Evolutionary conservation across 2,113 vertebrate species (phyloP).

Genomic region (Puma concolor): DNA sequence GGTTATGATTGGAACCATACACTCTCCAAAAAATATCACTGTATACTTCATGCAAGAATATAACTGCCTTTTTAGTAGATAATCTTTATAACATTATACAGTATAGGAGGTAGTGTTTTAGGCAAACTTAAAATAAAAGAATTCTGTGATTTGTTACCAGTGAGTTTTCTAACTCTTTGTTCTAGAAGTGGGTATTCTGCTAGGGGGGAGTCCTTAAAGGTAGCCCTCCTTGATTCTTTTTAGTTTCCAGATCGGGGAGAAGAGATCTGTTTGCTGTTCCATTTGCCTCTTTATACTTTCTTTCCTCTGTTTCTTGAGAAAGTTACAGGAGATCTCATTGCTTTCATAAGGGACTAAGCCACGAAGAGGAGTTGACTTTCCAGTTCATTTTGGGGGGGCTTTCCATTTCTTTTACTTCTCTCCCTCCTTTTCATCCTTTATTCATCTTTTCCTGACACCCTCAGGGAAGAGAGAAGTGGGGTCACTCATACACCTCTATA

Average conservation of each 20-base stretch:
- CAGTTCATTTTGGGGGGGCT: not conserved
- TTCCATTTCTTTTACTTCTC: conserved; percentile 16
- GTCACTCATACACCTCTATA: not conserved
- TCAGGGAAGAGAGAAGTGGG: not conserved
- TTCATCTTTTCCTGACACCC: not conserved
- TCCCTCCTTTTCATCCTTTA: not conserved
- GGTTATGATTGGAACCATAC: not conserved
- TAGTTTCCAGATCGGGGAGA: not conserved
- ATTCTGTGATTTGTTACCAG: not conserved
- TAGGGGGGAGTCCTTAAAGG: not conserved
- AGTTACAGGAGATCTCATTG: not conserved
- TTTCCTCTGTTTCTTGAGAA: conserved; percentile 1
- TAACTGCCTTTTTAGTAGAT: not conserved
- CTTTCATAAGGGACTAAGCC: not conserved
- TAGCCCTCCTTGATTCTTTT: not conserved
- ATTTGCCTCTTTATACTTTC: not conserved
- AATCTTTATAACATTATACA: not conserved
- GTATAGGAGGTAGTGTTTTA: not conserved
- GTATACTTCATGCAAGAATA: not conserved
- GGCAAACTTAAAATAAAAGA: not conserved
- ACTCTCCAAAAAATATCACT: not conserved
- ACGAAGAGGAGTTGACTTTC: not conserved
- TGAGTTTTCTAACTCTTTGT: not conserved
- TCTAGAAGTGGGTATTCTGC: not conserved
- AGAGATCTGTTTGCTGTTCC: not conserved